Percentiles rank a stretch among this genome's conserved stretches.
These are phyloP conservation scores for Neolamprologus modestus DNA, from an alignment of 2,113 vertebrate genomes.

Conservation along the genomic window DNA sequence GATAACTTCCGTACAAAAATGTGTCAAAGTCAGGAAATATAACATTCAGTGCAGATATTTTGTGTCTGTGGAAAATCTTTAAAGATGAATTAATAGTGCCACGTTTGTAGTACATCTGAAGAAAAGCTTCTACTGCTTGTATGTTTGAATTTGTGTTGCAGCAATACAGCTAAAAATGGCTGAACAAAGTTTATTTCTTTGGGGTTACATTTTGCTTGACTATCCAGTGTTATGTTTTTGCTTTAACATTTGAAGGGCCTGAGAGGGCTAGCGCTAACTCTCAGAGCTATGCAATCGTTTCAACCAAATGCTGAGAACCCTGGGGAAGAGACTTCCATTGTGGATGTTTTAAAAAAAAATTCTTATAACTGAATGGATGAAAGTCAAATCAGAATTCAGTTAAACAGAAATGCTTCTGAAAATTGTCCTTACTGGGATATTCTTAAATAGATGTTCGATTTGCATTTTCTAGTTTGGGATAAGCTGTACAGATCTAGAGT, in stretches of 20 bases:
- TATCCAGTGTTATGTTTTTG: neutral
- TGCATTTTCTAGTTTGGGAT: neutral
- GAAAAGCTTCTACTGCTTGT: neutral
- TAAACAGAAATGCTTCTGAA: neutral
- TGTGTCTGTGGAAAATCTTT: neutral
- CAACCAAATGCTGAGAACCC: conserved; percentile 23
- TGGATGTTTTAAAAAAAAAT: neutral
- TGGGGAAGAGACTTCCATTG: neutral
- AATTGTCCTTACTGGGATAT: neutral
- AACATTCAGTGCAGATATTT: neutral
- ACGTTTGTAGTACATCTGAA: neutral
- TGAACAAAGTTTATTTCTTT: neutral
- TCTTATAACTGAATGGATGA: neutral
- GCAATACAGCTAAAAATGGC: neutral
- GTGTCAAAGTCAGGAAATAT: neutral
- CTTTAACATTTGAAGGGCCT: conserved; percentile 13
- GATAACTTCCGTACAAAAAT: neutral
- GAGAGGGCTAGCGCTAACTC: conserved; percentile 1
- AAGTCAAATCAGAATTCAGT: neutral
- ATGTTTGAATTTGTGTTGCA: neutral
- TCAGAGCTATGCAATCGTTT: conserved; percentile 49
- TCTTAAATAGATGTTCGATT: neutral
- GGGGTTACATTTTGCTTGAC: neutral
- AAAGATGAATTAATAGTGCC: neutral
- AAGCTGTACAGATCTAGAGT: neutral